A percentile compares a stretch with the other conserved stretches of the same genome.
Conservation (phyloP, 2,113 vertebrate species). For the Salvator merianae region DNA sequence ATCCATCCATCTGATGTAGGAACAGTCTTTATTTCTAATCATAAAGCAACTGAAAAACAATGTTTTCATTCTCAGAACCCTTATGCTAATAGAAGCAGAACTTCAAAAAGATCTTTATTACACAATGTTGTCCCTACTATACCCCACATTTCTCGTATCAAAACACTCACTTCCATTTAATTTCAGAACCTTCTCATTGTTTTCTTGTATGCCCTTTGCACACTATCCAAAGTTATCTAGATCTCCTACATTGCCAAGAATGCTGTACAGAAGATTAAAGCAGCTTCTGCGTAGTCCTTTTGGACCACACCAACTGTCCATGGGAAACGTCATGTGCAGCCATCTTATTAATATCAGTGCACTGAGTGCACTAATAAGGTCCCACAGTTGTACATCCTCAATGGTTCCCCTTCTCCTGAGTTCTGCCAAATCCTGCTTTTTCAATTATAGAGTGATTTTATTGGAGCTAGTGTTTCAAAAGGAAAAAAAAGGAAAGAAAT, state of each 20-base stretch:
- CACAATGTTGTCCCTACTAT: background rate
- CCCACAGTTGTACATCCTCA: background rate
- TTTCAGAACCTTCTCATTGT: background rate
- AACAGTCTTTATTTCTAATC: background rate
- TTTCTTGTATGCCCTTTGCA: background rate
- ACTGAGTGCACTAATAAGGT: background rate
- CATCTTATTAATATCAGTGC: background rate
- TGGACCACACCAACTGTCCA: no score
- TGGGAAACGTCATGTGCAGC: no score
- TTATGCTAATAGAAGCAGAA: background rate
- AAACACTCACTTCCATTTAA: background rate
- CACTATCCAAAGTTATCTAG: background rate
- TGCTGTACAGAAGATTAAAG: background rate
- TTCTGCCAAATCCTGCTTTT: background rate
- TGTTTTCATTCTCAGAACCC: background rate
- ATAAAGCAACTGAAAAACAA: background rate
- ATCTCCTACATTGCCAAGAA: background rate
- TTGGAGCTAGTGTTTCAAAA: background rate
- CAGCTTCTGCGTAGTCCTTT: no score
- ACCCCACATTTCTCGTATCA: no score
- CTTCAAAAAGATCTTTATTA: background rate
- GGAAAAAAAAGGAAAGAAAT: background rate
- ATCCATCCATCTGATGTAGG: background rate
- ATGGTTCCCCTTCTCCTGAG: background rate
- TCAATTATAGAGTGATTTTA: background rate